Evolutionary conservation across 2,113 vertebrate species (phyloP).

Genomic region (Drymodes brunneopygia): DNA sequence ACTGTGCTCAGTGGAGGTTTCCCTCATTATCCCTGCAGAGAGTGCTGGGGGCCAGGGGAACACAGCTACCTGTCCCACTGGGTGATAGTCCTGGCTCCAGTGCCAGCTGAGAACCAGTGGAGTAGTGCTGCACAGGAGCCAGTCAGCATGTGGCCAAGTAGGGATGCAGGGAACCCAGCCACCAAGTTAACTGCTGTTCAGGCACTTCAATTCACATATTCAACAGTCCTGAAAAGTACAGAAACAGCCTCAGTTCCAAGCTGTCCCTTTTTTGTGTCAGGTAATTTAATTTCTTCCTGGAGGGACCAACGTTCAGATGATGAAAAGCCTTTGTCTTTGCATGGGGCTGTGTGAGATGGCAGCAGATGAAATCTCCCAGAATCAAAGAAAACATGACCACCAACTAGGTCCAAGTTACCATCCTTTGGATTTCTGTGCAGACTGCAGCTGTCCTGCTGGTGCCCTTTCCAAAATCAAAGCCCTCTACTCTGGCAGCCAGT

Average conservation of each 20-base stretch:
- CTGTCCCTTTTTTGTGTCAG: slow-evolving; percentile 53
- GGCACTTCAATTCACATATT: slow-evolving; percentile 36
- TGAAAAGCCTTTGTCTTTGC: slow-evolving; percentile 70
- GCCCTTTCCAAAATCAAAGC: slow-evolving; percentile 66
- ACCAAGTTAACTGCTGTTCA: slow-evolving; percentile 13
- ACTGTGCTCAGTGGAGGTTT: background rate
- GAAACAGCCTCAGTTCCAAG: slow-evolving; percentile 33
- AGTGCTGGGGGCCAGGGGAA: background rate
- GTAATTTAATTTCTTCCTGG: slow-evolving; percentile 67
- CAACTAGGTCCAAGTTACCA: slow-evolving; percentile 55
- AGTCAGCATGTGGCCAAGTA: background rate
- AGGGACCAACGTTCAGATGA: slow-evolving; percentile 59
- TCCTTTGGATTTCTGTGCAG: slow-evolving; percentile 51
- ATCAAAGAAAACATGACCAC: slow-evolving; percentile 69
- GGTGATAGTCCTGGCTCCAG: background rate
- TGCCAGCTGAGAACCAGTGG: background rate
- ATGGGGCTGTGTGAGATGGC: slow-evolving; percentile 49
- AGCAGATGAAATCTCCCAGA: slow-evolving; percentile 61
- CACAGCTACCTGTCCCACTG: background rate
- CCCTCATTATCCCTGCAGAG: background rate
- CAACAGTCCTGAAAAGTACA: slow-evolving; percentile 39
- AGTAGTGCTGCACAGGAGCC: background rate
- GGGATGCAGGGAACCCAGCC: background rate
- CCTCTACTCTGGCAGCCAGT: slow-evolving; percentile 44
- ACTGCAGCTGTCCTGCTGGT: slow-evolving; percentile 63